Evolutionary conservation across 1,140 invertebrate genomes (phyloP), one percentile per base, ranked within the genome.

Genomic region (Aphidius gifuensis): DNA sequence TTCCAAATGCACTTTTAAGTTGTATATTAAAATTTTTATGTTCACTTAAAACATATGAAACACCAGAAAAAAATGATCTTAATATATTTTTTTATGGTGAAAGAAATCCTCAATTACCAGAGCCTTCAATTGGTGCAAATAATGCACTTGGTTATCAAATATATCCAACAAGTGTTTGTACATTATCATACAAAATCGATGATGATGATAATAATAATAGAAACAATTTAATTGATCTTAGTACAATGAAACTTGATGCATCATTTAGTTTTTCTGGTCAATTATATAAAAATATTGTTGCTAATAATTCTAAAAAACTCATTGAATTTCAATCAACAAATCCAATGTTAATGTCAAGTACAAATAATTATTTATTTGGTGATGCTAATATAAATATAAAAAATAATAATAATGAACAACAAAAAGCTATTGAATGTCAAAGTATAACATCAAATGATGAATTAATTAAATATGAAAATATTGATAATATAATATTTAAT

Each of bases 141-240:
- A 47, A 65, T 5, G 63, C 71, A 9, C 69, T 72, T 6, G 68
- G 66, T 16, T 77, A 75, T 64, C 70, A 77, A 67, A 66, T 70
- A 44, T 80, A 78, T 69, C 74, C 79, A 0, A 58, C 72, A n/a
- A 74, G 79, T 64, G 68, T 70, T 5, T 74, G 79, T 51, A 43
- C 65, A 16, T 62, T 76, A 46, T 71, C 79, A 0, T 66, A 73
- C 5, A 72, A 69, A 67, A 78, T 81, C 58, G 68, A 77, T 58
- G 54, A 67, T 5, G 16, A 16, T 16, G 1, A 58, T 70, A 42
- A 49, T 78, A n/a, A 16, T 16, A 64, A 70, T 9, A 57, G 63
- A 46, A 57, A 32, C 62, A 63, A 32, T 43, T 62, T 55, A 49
- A 45, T 21, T 32, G 38, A 59, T 40, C 43, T 43, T 11, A 32